These are phyloP conservation scores for Australoheros facetus DNA, from an alignment of 2,797 vertebrate genomes.

Conservation along the genomic window DNA sequence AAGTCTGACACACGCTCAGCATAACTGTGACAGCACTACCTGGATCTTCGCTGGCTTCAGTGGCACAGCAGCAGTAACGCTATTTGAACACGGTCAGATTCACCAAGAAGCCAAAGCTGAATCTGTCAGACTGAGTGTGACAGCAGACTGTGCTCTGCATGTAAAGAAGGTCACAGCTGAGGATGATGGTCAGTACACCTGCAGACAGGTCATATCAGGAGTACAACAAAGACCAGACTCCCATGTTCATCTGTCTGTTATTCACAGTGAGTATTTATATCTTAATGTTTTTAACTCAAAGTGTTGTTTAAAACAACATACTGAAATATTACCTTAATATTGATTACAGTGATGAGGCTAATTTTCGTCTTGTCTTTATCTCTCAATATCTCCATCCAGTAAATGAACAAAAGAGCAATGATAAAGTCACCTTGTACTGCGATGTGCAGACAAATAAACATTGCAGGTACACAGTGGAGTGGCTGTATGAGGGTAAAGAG, in stretches of 20 bases:
- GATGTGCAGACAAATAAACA: neutral
- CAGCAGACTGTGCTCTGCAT: neutral
- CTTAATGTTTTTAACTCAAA: neutral
- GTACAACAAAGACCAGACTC: neutral
- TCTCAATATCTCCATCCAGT: neutral
- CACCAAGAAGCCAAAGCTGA: neutral
- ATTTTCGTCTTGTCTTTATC: neutral
- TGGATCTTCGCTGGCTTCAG: neutral
- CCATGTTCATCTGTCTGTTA: neutral
- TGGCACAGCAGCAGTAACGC: neutral
- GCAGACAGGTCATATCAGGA: neutral
- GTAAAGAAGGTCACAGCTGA: neutral
- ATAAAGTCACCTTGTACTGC: neutral
- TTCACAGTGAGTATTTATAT: slow-evolving; percentile 16
- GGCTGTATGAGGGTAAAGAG: neutral
- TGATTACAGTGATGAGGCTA: neutral
- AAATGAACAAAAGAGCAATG: neutral
- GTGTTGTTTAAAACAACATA: fast-evolving
- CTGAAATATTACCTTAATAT: neutral
- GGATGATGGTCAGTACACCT: neutral
- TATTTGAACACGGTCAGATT: neutral
- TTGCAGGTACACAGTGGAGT: neutral
- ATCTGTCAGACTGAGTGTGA: neutral
- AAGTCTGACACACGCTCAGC: neutral
- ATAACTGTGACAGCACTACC: neutral